Evolutionary conservation across 2,113 vertebrate genomes (phyloP), one percentile per base, ranked within the genome.

Genomic region (Myotis yumanensis): DNA sequence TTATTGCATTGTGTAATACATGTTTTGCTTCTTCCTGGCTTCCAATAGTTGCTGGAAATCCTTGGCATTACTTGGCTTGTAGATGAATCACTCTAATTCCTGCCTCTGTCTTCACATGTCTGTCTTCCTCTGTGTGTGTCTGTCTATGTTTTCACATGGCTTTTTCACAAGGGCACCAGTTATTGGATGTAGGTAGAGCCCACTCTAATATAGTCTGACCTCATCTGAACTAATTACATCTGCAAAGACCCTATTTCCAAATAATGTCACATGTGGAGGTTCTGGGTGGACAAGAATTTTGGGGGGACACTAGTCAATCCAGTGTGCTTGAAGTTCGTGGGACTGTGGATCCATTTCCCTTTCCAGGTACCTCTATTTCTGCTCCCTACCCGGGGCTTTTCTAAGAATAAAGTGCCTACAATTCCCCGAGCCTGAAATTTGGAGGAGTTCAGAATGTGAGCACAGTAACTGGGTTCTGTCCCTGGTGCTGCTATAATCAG

Each of bases 401-500:
- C 11, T 23, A 86, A 80, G 79, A 90, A 94, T 80, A 54, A 85
- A 76, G 51, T 80, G 18, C 20, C 18, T 18, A 22, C 5, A 57
- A 59, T 66, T 90, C 69, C 11, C 76, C 89, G 35, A 22, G 54
- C 37, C 30, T 11, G 71, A 91, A 93, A 82, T 89, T 94, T 68
- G 81, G 51, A 88, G 54, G 86, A 62, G 80, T 75, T 93, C 43
- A 69, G 95, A 95, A 90, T 89, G 35, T 89, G 84, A 94, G 57
- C 87, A 37, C 4, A 89, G 73, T 17, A 68, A 57, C 92, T 96
- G 46, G n/a, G 66, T 48, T 91, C 93, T 95, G 71, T 93, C 62
- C 51, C 71, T 95, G 72, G 72, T 62, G 92, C 57, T 59, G 94
- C 75, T 88, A 30, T 96, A 97, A 86, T 95, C 94, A 96, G 95